Evolutionary conservation across 2,113 vertebrate genomes (phyloP).

Genomic region (Podiceps cristatus): DNA sequence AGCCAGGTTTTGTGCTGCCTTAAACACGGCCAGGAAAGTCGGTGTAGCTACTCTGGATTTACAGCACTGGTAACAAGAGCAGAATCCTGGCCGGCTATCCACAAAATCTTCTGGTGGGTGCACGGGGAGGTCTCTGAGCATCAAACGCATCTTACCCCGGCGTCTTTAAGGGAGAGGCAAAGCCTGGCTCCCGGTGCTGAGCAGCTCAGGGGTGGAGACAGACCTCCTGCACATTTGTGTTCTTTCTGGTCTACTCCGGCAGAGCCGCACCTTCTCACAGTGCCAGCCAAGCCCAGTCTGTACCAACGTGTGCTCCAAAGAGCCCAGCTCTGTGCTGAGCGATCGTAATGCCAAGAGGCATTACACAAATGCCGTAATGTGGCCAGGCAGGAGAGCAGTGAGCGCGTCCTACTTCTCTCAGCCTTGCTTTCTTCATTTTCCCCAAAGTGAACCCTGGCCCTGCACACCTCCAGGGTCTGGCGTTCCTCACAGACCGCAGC

Average conservation of each 20-base stretch:
- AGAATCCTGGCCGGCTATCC: neutral
- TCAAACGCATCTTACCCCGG: neutral
- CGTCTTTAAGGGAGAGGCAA: neutral
- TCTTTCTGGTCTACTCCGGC: neutral
- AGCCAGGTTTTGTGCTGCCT: neutral
- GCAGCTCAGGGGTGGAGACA: neutral
- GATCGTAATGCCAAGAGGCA: accelerated
- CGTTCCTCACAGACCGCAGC: accelerated
- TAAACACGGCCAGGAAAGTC: neutral
- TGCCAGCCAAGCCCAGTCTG: neutral
- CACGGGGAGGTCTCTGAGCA: neutral
- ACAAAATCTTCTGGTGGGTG: neutral
- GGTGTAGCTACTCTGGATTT: neutral
- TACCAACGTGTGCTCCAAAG: accelerated
- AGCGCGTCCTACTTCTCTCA: neutral
- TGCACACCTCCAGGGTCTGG: neutral
- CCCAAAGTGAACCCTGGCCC: neutral
- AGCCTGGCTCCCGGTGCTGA: neutral
- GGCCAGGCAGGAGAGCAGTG: neutral
- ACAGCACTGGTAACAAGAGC: neutral
- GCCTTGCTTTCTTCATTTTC: neutral
- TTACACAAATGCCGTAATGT: too few species aligned
- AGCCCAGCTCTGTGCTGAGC: neutral
- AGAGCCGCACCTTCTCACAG: neutral
- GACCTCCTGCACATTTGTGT: neutral